Base-by-base conservation (phyloP, 1,140 invertebrate genomes). In the Hirudo medicinalis region DNA sequence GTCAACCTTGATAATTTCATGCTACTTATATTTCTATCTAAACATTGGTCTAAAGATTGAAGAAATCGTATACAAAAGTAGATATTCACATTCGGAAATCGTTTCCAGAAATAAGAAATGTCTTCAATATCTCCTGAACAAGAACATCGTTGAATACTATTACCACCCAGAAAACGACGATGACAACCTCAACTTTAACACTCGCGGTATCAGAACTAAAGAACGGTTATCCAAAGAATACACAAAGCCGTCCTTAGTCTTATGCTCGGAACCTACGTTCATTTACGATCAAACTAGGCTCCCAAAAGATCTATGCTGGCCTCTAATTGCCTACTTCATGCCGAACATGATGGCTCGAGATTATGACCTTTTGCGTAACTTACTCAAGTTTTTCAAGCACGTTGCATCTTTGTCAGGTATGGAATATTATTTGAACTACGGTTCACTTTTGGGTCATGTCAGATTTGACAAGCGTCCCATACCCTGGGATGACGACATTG, bases 361-460 rank as follows among this genome's bases (percentile, higher is more conserved):
- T 22, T 63, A 25, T 63, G 57, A 63, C 8, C 9, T 32, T 25
- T 20, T 63, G 57, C 57, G 57, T 6, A 32, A 63, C 22, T 63
- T 63, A 11, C 20, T 63, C 13, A 63, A 63, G 29, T 63, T 63
- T 63, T 63, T 63, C 57, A 63, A 63, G 11, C 22, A 32, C 57
- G 29, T 63, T 22, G 29, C 57, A 22, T 22, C 57, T 20, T 25
- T 25, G 17, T 22, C 57, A 22, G 57, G 57, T 13, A 63, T 63
- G 22, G 57, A 63, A 22, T 63, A 63, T 63, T 63, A 25, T 32
- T 32, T 63, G 29, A 63, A 11, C 19, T 32, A 63, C 11, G 57
- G 29, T 63, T 25, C 22, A 13, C 29, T 63, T 22, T n/a, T 63
- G 19, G 57, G 57, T 4, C 19, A 25, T 20, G 57, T 63, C 20